Conservation (phyloP, 2,797 vertebrate genomes). For the Fratercula arctica region DNA sequence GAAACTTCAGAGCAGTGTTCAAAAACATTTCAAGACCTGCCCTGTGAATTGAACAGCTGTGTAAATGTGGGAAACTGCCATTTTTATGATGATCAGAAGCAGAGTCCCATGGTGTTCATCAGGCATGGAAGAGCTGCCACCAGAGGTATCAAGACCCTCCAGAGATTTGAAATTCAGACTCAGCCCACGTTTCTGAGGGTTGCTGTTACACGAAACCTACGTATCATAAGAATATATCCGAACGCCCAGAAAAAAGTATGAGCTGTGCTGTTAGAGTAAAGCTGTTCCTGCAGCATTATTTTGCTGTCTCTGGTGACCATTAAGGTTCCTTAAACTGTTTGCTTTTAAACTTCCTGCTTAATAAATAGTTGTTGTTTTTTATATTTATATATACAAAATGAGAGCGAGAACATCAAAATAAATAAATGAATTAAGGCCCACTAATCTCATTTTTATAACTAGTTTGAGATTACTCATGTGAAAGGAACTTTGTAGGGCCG, state of each 20-base stretch:
- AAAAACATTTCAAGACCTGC: background rate
- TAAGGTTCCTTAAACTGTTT: background rate
- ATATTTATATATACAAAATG: background rate
- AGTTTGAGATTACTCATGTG: background rate
- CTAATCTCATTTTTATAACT: background rate
- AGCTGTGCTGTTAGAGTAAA: background rate
- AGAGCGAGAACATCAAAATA: background rate
- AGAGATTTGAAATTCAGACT: background rate
- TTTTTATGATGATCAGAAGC: background rate
- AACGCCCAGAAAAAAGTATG: background rate
- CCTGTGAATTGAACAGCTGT: conserved; percentile 17
- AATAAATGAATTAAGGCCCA: background rate
- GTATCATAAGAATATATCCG: background rate
- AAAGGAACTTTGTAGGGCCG: background rate
- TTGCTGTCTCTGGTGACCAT: background rate
- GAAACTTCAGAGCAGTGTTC: conserved; percentile 6
- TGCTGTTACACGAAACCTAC: background rate
- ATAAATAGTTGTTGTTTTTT: background rate
- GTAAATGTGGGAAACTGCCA: background rate
- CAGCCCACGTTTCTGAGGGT: background rate
- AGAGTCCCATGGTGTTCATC: background rate
- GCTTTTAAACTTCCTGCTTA: conserved; percentile 17
- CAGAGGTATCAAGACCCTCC: background rate
- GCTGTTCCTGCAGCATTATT: background rate
- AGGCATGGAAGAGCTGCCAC: background rate